Evolutionary conservation across 2,113 vertebrate species (phyloP), one percentile per base, ranked within the genome.

Genomic region (Scytalopus superciliaris): DNA sequence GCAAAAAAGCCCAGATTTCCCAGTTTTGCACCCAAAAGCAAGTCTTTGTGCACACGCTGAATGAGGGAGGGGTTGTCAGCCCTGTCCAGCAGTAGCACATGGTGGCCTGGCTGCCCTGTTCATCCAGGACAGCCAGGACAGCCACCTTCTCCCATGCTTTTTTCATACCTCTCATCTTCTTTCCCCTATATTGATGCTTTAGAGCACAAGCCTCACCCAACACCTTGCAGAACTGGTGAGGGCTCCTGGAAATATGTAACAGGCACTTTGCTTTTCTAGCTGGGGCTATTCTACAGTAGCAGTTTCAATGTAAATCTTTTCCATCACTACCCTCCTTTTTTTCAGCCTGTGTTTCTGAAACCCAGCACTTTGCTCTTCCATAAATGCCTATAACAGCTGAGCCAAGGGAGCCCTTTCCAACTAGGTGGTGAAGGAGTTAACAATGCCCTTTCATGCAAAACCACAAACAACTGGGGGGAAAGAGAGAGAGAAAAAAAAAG

Each of bases 401-500:
- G 78, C 60, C 60, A 74, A 70, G 49, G 57, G 31, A 87, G 37
- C 18, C 5, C 12, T 70, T 91, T 91, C 35, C 62, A 86, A 47
- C 18, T 0, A 0, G 57, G 55, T 1, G 1, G 44, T 23, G 86
- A 95, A 93, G 76, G 92, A 93, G 93, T 97, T 96, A 97, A 96
- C 31, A 92, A 62, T 91, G 94, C 37, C 70, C n/a, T 89, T 96
- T 87, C 63, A 72, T 33, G 90, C 75, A 96, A 93, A 94, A 72
- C 82, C 90, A 74, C 86, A 87, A 92, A 84, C 74, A 94, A 92
- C 93, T 79, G 14, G 42, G 75, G 67, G 37, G 27, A 19, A 42
- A 5, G 12, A 4, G 25, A 7, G 19, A 11, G 7, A 27, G 14
- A 40, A 0, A 24, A 25, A 27, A 4, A 22, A 10, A 42, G 40